A percentile compares a stretch with the other conserved stretches of the same genome.
Conservation (phyloP, 1,140 invertebrate genomes). For the Caerostris darwini region DNA sequence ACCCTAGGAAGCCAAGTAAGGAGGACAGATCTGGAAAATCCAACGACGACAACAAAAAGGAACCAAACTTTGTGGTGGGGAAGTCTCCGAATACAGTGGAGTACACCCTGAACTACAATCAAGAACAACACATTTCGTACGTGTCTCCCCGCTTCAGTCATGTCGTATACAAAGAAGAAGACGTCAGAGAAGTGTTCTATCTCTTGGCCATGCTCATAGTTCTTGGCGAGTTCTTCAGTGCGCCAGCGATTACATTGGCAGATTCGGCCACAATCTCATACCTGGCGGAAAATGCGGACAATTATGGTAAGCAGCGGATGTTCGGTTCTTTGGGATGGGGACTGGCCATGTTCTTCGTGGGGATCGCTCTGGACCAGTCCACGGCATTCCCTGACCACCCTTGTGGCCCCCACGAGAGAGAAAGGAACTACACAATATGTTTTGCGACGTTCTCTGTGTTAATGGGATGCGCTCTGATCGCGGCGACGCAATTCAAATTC, state of each 20-base stretch:
- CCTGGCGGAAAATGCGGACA: constrained; percentile 92
- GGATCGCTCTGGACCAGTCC: constrained; percentile 98
- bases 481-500: constrained; percentile 90
- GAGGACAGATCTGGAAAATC: not conserved
- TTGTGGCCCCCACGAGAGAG: constrained; percentile 92
- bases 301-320: constrained; percentile 98
- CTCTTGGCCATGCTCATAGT: constrained; percentile 94
- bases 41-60: not conserved
- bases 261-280: constrained; percentile 95
- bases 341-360: constrained; percentile 98
- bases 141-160: constrained; percentile 96
- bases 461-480: constrained; percentile 96
- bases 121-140: constrained; percentile 88
- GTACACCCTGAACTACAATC: constrained; percentile 90
- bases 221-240: constrained; percentile 97
- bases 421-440: constrained; percentile 99
- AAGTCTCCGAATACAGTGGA: constrained; percentile 89
- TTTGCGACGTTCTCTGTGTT: constrained; percentile 98
- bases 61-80: constrained; percentile 83
- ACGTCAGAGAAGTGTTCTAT: constrained; percentile 98
- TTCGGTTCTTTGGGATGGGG: constrained; percentile 99
- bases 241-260: constrained; percentile 97
- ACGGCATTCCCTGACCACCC: constrained; percentile 93
- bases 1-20: not conserved
- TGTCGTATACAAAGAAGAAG: constrained; percentile 93